These are phyloP conservation scores for Cassiopea xamachana DNA, from an alignment of 30 jellyfish, hydroid and myxozoan species.

Conservation along the genomic window DNA sequence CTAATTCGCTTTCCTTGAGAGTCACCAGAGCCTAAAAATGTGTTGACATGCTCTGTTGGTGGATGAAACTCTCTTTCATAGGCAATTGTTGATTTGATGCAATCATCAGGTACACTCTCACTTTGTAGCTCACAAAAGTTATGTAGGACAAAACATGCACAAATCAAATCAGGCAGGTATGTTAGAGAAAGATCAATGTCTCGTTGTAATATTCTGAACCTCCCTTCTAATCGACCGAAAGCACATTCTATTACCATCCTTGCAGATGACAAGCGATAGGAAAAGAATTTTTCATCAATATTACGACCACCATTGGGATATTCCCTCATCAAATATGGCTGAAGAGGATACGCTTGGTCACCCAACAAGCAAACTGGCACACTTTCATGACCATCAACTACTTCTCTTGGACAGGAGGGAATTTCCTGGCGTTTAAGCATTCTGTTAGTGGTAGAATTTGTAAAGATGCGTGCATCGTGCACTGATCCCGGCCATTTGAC, in stretches of 20 bases:
- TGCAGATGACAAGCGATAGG: constrained; percentile 3
- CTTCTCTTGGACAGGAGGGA: too few relatives aligned
- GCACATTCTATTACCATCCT: constrained; percentile 13
- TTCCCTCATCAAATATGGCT: constrained; percentile 13
- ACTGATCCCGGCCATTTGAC: too few relatives aligned
- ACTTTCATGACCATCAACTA: too few relatives aligned
- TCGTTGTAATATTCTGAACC: neutral
- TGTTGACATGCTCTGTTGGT: neutral
- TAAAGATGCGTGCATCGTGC: constrained; percentile 3
- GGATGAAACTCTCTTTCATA: constrained; percentile 48
- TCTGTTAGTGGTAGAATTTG: too few relatives aligned
- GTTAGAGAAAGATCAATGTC: constrained; percentile 1
- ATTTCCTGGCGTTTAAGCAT: too few relatives aligned
- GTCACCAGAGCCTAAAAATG: constrained; percentile 14
- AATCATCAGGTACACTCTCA: neutral
- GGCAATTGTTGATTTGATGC: constrained; percentile 21
- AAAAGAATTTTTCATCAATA: constrained; percentile 7
- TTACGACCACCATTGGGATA: constrained; percentile 5
- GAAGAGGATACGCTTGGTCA: constrained; percentile 24
- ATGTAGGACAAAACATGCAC: neutral
- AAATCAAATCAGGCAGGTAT: constrained; percentile 6
- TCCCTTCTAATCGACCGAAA: neutral
- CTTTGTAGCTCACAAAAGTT: constrained; percentile 19
- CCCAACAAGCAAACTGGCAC: too few relatives aligned
- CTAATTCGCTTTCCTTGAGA: constrained; percentile 37